Conservation (phyloP, 1,140 invertebrate species). For the Eumeta japonica region DNA sequence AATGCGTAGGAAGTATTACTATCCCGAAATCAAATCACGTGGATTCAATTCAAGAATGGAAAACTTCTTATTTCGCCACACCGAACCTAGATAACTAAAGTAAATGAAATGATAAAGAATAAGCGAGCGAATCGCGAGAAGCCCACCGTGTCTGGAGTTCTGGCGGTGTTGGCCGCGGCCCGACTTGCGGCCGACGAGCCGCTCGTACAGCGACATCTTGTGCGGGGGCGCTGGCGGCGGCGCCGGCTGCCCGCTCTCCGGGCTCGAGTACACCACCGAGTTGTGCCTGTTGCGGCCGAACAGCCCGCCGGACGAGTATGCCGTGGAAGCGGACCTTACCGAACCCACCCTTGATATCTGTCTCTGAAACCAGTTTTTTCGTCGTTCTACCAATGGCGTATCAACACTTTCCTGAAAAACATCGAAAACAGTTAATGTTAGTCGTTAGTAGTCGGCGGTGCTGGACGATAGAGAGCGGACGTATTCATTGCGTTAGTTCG, state of each 20-base stretch:
- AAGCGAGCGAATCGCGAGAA: too few species aligned
- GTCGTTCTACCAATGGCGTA: slow-evolving; percentile 76
- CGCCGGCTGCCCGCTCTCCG: slow-evolving; percentile 64
- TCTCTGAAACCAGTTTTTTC: slow-evolving; percentile 85
- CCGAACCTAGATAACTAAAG: too few species aligned
- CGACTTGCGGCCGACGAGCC: slow-evolving; percentile 77
- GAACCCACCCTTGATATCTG: slow-evolving; percentile 82
- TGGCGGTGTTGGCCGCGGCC: slow-evolving; percentile 63
- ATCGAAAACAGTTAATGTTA: slow-evolving; percentile 8
- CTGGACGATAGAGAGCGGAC: too few species aligned
- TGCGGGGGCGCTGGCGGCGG: slow-evolving; percentile 51
- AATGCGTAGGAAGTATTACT: too few species aligned
- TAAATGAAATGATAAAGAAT: too few species aligned
- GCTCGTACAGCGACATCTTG: slow-evolving; percentile 79
- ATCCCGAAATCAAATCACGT: too few species aligned
- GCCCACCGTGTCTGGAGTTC: slow-evolving; percentile 66
- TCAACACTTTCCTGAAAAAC: slow-evolving; percentile 77
- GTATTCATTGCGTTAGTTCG: too few species aligned
- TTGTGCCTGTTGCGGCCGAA: slow-evolving; percentile 71
- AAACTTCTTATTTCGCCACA: too few species aligned
- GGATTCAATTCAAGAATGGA: too few species aligned
- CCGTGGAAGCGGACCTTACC: slow-evolving; percentile 76
- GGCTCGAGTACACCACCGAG: slow-evolving; percentile 74
- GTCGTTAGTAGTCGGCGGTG: too few species aligned
- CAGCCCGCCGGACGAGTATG: slow-evolving; percentile 77